A percentile compares a stretch with the other conserved stretches of the same genome.
These are phyloP conservation scores for Labia minor DNA, from an alignment of 2,888 invertebrate species.

Conservation along the genomic window DNA sequence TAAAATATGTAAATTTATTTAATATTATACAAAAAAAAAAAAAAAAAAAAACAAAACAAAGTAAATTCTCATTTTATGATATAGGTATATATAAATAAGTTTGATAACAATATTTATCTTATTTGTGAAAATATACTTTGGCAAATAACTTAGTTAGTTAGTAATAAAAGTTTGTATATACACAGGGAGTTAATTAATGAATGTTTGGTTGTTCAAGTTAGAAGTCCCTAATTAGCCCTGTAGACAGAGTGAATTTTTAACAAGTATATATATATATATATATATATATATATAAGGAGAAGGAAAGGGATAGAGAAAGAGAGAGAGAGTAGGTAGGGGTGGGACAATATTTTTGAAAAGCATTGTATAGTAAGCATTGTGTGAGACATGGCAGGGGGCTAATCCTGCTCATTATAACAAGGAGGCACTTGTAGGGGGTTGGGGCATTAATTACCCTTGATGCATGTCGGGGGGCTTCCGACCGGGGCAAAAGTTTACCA, in stretches of 20 bases:
- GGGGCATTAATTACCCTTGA: conserved; percentile 13
- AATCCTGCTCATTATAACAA: conserved; percentile 13
- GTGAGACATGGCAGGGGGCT: neutral
- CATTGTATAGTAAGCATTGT: conserved; percentile 5
- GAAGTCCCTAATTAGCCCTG: conserved; percentile 6
- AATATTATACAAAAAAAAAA: no score
- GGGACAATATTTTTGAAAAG: conserved; percentile 9
- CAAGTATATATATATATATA: neutral
- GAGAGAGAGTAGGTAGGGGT: neutral
- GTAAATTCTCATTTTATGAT: neutral
- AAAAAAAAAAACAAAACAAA: no score
- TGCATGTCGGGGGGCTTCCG: conserved; percentile 13
- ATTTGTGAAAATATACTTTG: neutral
- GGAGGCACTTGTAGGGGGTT: conserved; percentile 13
- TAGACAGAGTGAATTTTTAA: conserved; percentile 8
- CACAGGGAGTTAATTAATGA: conserved; percentile 13
- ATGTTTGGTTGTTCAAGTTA: conserved; percentile 13
- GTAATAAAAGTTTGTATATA: neutral
- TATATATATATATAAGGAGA: neutral
- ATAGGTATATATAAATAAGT: neutral
- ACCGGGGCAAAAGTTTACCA: conserved; percentile 13
- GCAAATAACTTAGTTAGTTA: conserved; percentile 1
- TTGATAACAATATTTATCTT: neutral
- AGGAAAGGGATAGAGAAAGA: neutral
- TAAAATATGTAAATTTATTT: no score